Percentiles rank a stretch among this genome's conserved stretches.
Evolutionary conservation across 2,797 vertebrate genomes (phyloP).

Genomic region (Hapalemur alaotrensis): DNA sequence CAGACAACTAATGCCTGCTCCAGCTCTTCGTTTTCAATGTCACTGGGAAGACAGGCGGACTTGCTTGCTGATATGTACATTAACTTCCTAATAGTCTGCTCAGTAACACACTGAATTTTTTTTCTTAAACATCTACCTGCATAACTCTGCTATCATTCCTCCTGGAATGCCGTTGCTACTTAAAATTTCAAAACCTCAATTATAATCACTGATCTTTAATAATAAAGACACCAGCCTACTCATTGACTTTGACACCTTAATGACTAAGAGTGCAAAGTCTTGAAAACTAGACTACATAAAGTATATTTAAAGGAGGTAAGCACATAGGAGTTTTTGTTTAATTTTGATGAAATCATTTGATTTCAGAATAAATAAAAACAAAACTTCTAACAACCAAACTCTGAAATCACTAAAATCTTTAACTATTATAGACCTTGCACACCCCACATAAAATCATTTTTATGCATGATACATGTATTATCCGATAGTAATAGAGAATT

Average conservation of each 20-base stretch:
- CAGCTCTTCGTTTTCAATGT: not conserved
- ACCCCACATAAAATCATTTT: not conserved
- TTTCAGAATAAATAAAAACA: constrained; percentile 40
- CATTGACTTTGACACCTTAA: constrained; percentile 75
- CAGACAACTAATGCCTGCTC: not conserved
- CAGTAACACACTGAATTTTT: constrained; percentile 20
- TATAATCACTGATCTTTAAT: constrained; percentile 76
- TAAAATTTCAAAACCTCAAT: constrained; percentile 78
- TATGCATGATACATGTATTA: not conserved
- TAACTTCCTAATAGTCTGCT: constrained; percentile 60
- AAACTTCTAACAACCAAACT: not conserved
- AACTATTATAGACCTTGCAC: not conserved
- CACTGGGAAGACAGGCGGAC: not conserved
- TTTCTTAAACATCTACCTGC: constrained; percentile 59
- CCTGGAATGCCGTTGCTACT: constrained; percentile 65
- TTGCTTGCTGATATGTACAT: not conserved
- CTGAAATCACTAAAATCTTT: constrained; percentile 26
- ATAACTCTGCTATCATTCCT: constrained; percentile 64
- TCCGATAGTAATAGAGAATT: not conserved
- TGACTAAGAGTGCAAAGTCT: constrained; percentile 66
- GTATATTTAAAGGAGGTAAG: constrained; percentile 52
- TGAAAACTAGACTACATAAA: constrained; percentile 69
- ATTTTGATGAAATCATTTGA: not conserved
- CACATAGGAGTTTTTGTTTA: constrained; percentile 42
- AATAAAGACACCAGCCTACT: constrained; percentile 77